These are phyloP conservation scores for Taphrorychus bicolor DNA, from an alignment of 2,888 invertebrate species.

Conservation along the genomic window DNA sequence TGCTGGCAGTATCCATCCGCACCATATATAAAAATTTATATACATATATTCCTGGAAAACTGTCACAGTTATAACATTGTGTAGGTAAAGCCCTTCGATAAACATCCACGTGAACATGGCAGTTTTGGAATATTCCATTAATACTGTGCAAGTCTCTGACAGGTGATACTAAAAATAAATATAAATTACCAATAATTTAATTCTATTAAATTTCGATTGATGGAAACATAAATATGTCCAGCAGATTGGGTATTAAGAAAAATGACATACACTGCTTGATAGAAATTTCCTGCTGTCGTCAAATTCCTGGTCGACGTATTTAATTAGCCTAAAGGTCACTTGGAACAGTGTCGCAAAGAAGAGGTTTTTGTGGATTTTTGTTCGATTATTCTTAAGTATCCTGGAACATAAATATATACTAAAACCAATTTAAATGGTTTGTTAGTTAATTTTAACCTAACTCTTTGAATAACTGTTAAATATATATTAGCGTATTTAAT, in stretches of 20 bases:
- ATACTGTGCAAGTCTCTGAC: conserved; percentile 47
- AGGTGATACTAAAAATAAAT: conserved; percentile 45
- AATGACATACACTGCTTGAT: conserved; percentile 69
- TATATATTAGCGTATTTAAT: too few species aligned
- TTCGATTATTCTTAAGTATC: conserved; percentile 80
- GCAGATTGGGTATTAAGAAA: too few species aligned
- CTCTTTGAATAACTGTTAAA: too few species aligned
- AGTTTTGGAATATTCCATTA: conserved; percentile 88
- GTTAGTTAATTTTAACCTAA: too few species aligned
- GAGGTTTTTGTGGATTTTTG: conserved; percentile 84
- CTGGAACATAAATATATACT: too few species aligned
- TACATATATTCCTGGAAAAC: conserved; percentile 72
- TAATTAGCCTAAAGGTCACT: conserved; percentile 73
- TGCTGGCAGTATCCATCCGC: conserved; percentile 80
- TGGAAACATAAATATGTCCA: neutral
- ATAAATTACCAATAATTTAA: too few species aligned
- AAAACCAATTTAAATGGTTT: too few species aligned
- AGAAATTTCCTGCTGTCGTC: conserved; percentile 59
- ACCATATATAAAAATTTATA: conserved; percentile 67
- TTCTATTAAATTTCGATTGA: neutral
- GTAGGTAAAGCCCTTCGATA: conserved; percentile 89
- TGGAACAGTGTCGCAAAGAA: conserved; percentile 84
- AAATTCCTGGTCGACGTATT: conserved; percentile 76
- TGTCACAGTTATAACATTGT: conserved; percentile 81
- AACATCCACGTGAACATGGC: conserved; percentile 98